Conservation (phyloP, 2,888 invertebrate species). For the Hymenopus coronatus region DNA sequence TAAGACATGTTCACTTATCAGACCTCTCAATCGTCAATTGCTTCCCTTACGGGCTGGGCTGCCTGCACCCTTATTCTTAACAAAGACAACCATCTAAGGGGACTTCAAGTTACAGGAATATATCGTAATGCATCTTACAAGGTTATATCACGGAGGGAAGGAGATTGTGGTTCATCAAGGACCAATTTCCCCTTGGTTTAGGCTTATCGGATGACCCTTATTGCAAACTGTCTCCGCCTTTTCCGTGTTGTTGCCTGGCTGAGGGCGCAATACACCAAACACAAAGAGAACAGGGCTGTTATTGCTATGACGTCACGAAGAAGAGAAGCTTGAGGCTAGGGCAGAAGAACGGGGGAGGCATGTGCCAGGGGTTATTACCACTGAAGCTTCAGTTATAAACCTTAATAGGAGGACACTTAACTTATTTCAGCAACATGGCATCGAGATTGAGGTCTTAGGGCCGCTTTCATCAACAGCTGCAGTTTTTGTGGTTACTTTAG, state of each 20-base stretch:
- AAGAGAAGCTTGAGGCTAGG: neutral
- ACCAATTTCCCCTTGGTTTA: neutral
- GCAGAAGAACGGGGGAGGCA: neutral
- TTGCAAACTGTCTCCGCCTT: slow-evolving; percentile 22
- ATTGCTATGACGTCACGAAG: slow-evolving; percentile 20
- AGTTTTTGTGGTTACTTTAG: no score
- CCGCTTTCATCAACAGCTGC: no score
- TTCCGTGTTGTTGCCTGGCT: slow-evolving; percentile 22
- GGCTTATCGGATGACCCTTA: slow-evolving; percentile 26
- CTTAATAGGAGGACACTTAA: neutral
- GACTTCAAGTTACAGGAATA: neutral
- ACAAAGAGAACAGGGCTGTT: neutral
- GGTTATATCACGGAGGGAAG: neutral
- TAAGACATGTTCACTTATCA: neutral
- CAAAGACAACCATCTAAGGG: neutral
- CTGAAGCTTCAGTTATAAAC: neutral
- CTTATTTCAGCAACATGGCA: neutral
- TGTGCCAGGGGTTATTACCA: neutral
- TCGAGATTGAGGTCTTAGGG: no score
- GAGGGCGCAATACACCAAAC: slow-evolving; percentile 10
- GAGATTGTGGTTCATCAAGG: slow-evolving; percentile 5
- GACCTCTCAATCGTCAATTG: neutral
- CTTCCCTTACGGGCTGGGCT: neutral
- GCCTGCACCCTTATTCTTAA: neutral
- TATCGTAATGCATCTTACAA: neutral